Evolutionary conservation across 2,888 invertebrate genomes (phyloP).

Genomic region (Holacanthella duospinosa): DNA sequence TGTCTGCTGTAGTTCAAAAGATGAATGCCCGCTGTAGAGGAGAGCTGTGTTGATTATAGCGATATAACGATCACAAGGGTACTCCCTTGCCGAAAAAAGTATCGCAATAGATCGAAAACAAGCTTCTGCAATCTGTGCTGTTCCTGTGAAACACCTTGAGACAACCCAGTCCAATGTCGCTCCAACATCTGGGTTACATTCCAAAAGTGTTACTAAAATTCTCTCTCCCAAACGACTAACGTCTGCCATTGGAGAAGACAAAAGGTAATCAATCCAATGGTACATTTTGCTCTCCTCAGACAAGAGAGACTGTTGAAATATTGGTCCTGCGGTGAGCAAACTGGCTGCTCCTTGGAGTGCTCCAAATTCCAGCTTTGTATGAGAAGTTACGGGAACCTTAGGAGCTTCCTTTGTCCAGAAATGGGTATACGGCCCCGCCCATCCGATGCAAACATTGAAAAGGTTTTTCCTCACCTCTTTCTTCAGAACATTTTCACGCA

Average conservation of each 20-base stretch:
- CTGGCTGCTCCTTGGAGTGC: constrained; percentile 84
- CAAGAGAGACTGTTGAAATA: constrained; percentile 73
- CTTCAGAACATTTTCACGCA: constrained; percentile 60
- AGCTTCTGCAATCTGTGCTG: constrained; percentile 82
- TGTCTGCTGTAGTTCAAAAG: constrained; percentile 81
- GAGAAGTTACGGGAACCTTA: not conserved
- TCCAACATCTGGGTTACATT: constrained; percentile 88
- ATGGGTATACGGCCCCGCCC: constrained; percentile 80
- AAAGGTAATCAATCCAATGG: constrained; percentile 82
- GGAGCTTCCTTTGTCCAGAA: constrained; percentile 41
- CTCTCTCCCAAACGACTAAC: constrained; percentile 39
- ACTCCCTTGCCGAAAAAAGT: constrained; percentile 94
- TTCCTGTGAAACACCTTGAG: constrained; percentile 90
- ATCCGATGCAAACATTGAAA: constrained; percentile 82
- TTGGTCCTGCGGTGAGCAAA: constrained; percentile 87
- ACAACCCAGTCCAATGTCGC: constrained; percentile 94
- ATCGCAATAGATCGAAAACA: constrained; percentile 93
- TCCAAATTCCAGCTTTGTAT: constrained; percentile 44
- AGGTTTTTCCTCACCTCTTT: constrained; percentile 74
- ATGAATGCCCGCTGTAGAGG: constrained; percentile 89
- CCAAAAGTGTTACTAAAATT: constrained; percentile 59
- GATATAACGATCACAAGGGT: constrained; percentile 94
- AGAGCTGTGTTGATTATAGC: constrained; percentile 95
- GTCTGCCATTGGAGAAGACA: constrained; percentile 62
- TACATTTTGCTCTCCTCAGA: constrained; percentile 87